phyloP scores from a whole-genome alignment of 2,888 invertebrate species.

The Hypercompe scribonia region DNA sequence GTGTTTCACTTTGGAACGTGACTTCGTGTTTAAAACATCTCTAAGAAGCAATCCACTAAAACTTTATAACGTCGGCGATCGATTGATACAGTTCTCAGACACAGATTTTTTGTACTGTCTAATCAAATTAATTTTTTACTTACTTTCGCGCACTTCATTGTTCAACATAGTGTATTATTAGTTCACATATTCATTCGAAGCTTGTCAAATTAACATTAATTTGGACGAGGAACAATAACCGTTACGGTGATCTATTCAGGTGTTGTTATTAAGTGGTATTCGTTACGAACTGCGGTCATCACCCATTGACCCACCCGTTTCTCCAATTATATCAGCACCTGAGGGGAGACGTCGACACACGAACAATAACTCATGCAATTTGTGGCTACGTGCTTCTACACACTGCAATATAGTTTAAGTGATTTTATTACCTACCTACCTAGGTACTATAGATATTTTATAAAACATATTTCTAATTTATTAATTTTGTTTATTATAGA shows the following conservation, averaged over 20 bases:
- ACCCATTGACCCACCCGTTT: slow-evolving; percentile 74
- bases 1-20: neutral
- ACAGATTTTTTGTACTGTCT: slow-evolving; percentile 42
- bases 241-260: slow-evolving; percentile 75
- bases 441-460: neutral
- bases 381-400: slow-evolving; percentile 29
- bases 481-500: neutral
- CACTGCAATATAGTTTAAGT: slow-evolving; percentile 41
- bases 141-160: slow-evolving; percentile 59
- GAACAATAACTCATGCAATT: slow-evolving; percentile 55
- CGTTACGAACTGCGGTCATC: slow-evolving; percentile 65
- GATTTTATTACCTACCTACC: slow-evolving; percentile 24
- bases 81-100: slow-evolving; percentile 19
- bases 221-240: slow-evolving; percentile 65
- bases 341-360: slow-evolving; percentile 57
- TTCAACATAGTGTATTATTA: slow-evolving; percentile 68
- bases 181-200: slow-evolving; percentile 69
- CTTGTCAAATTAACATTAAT: slow-evolving; percentile 78
- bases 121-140: slow-evolving; percentile 67
- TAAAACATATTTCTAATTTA: neutral
- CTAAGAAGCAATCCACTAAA: neutral
- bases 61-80: slow-evolving; percentile 1
- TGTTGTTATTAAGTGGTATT: slow-evolving; percentile 69
- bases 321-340: slow-evolving; percentile 70
- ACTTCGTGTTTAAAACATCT: neutral